These are phyloP conservation scores for Micropterix aruncella DNA, from an alignment of 2,888 invertebrate species.

Conservation along the genomic window DNA sequence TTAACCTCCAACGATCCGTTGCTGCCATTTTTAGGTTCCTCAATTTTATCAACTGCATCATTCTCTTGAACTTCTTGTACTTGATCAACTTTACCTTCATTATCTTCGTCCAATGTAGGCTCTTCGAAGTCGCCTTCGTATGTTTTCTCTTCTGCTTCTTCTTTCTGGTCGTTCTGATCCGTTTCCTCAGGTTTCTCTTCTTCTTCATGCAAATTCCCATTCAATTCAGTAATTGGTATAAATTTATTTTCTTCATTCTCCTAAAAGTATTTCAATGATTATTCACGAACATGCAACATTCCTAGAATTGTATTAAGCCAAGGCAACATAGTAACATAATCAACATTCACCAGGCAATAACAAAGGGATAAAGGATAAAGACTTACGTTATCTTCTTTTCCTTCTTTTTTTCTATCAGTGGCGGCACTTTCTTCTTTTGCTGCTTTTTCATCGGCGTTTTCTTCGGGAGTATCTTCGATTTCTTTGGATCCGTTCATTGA, in stretches of 20 bases:
- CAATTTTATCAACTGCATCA: constrained; percentile 10
- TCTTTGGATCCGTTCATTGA: constrained; percentile 30
- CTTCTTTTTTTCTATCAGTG: too few species aligned
- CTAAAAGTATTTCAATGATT: not conserved
- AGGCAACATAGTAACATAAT: not conserved
- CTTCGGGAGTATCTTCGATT: constrained; percentile 21
- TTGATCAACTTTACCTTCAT: constrained; percentile 12
- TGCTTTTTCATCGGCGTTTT: constrained; percentile 5
- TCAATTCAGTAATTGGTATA: constrained; percentile 4
- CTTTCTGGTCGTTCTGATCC: constrained; percentile 16
- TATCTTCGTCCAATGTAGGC: not conserved
- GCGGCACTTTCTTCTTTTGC: not conserved
- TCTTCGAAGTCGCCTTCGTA: constrained; percentile 7
- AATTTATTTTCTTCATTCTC: constrained; percentile 1
- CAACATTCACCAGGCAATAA: not conserved
- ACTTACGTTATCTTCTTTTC: not conserved
- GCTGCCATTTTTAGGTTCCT: constrained; percentile 10
- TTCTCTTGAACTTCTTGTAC: constrained; percentile 13
- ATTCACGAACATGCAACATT: not conserved
- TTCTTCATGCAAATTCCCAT: constrained; percentile 1
- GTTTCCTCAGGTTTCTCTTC: constrained; percentile 14
- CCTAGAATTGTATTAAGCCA: not conserved
- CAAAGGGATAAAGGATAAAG: too few species aligned
- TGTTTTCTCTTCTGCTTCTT: constrained; percentile 7
- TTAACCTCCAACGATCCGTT: not conserved